A percentile compares a stretch with the other conserved stretches of the same genome.
Conservation (phyloP, 2,888 invertebrate species). For the Bombylius discolor region DNA sequence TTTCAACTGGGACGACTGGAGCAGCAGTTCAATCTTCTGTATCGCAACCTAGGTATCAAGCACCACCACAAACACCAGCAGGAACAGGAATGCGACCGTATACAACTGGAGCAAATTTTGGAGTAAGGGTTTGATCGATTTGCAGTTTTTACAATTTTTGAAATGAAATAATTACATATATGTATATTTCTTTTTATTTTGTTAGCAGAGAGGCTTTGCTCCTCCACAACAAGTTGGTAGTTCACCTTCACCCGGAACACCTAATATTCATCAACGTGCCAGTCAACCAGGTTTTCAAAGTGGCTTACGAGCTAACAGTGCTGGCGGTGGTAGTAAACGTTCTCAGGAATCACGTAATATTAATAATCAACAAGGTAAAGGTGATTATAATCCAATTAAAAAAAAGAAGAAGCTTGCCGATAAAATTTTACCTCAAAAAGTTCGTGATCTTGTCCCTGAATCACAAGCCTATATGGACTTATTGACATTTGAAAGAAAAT, state of each 20-base stretch:
- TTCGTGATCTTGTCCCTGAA: constrained; percentile 92
- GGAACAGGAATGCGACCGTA: constrained; percentile 31
- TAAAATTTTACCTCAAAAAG: constrained; percentile 92
- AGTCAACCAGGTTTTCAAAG: constrained; percentile 35
- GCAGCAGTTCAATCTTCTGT: constrained; percentile 21
- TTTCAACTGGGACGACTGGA: constrained; percentile 14
- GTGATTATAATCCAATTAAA: constrained; percentile 49
- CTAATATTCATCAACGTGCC: constrained; percentile 46
- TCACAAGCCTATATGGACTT: constrained; percentile 99
- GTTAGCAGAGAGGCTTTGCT: constrained; percentile 52
- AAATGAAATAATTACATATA: background rate
- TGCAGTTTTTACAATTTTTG: background rate
- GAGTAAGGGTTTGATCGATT: constrained; percentile 42
- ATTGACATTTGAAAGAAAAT: constrained; percentile 90
- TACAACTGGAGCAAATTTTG: constrained; percentile 53
- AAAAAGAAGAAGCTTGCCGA: constrained; percentile 95
- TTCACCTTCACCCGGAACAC: constrained; percentile 36
- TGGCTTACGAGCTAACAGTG: constrained; percentile 46
- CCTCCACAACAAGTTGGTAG: constrained; percentile 47
- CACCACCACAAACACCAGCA: constrained; percentile 26
- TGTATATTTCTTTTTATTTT: background rate
- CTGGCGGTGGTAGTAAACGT: constrained; percentile 47
- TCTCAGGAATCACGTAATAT: constrained; percentile 47
- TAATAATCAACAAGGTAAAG: constrained; percentile 26
- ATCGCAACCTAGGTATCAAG: constrained; percentile 31